Evolutionary conservation across 2,113 vertebrate species (phyloP).

Genomic region (Corythornis madagascariensis): DNA sequence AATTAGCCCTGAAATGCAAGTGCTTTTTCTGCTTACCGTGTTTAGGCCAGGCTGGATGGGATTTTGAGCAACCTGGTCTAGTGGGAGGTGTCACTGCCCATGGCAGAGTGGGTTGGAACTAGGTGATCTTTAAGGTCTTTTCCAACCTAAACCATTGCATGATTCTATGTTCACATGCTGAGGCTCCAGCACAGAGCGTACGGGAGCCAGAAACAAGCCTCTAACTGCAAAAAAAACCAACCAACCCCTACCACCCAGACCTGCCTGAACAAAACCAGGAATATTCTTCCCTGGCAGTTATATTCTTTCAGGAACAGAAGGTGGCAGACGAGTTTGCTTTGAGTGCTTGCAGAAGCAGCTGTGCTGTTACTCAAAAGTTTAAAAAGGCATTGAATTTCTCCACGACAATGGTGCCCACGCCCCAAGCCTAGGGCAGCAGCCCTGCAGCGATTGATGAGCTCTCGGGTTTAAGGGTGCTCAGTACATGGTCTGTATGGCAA

Average conservation of each 20-base stretch:
- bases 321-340: conserved; percentile 61
- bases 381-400: background rate
- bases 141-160: background rate
- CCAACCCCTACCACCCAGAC: accelerated
- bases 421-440: background rate
- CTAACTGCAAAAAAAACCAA: accelerated
- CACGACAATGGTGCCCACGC: accelerated
- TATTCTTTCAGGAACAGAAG: conserved; percentile 46
- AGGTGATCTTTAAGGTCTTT: background rate
- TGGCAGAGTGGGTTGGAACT: background rate
- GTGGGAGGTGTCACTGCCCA: background rate
- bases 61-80: background rate
- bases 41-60: background rate
- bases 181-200: accelerated
- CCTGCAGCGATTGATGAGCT: background rate
- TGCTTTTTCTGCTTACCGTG: background rate
- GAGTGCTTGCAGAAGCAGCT: background rate
- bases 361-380: background rate
- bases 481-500: background rate
- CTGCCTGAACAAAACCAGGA: background rate
- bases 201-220: background rate
- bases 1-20: background rate
- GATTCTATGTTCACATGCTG: no score
- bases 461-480: accelerated
- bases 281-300: background rate